phyloP scores from a whole-genome alignment of 2,888 invertebrate genomes.

The Epirrhoe alternata region DNA sequence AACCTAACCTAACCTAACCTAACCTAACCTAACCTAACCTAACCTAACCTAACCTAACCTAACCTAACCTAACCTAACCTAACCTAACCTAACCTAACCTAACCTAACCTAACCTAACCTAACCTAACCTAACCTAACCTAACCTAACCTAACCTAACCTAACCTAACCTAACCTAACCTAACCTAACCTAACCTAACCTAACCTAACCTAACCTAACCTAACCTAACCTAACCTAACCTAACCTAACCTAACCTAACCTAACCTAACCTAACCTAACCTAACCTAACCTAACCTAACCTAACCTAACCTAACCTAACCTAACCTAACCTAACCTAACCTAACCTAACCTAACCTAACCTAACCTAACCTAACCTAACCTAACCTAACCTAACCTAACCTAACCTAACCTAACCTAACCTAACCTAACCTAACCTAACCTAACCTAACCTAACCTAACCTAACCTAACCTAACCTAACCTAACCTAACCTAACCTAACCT shows the following conservation, averaged over 20 bases:
- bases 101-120: slow-evolving; percentile 21
- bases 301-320: slow-evolving; percentile 12
- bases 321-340: slow-evolving; percentile 25
- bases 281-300: slow-evolving; percentile 13
- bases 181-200: slow-evolving; percentile 20
- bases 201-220: slow-evolving; percentile 19
- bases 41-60: too few species aligned
- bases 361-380: slow-evolving; percentile 25
- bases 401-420: slow-evolving; percentile 41
- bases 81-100: background rate
- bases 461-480: slow-evolving; percentile 29
- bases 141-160: slow-evolving; percentile 3
- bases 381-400: slow-evolving; percentile 35
- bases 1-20: too few species aligned
- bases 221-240: slow-evolving; percentile 5
- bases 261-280: slow-evolving; percentile 12
- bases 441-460: slow-evolving; percentile 36
- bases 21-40: background rate
- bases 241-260: slow-evolving; percentile 32
- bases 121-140: slow-evolving; percentile 2
- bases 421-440: slow-evolving; percentile 36
- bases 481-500: slow-evolving; percentile 22
- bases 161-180: slow-evolving; percentile 16
- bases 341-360: slow-evolving; percentile 29
- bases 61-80: too few species aligned